phyloP scores from a whole-genome alignment of 2,888 invertebrate species.

The Eupithecia insigniata region DNA sequence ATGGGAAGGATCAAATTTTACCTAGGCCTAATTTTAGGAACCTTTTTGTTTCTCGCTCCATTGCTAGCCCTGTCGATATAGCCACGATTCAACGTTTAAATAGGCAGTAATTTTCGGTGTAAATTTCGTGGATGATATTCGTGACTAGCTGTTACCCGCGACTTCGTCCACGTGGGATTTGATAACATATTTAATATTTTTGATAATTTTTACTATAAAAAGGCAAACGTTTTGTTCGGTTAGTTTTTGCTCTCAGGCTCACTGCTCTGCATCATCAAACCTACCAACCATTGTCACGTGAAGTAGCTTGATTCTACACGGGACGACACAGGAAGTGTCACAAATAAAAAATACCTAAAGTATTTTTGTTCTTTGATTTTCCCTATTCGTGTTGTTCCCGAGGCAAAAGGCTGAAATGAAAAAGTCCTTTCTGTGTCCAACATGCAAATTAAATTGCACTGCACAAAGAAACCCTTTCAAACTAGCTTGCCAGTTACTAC shows the following conservation, averaged over 20 bases:
- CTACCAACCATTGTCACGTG: neutral
- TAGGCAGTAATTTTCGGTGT: neutral
- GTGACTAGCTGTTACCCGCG: no score
- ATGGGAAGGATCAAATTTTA: conserved; percentile 13
- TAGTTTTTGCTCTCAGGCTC: no score
- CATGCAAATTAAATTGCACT: neutral
- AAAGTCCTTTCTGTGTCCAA: neutral
- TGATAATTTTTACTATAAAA: no score
- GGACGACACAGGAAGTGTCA: neutral
- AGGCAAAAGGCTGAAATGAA: neutral
- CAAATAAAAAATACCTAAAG: neutral
- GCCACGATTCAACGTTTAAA: neutral
- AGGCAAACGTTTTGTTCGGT: no score
- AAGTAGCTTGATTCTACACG: neutral
- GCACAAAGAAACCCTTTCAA: neutral
- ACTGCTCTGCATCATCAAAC: no score
- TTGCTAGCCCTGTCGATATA: neutral
- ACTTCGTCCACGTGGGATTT: no score
- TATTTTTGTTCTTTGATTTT: neutral
- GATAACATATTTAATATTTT: no score
- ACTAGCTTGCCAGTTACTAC: neutral
- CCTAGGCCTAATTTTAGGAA: conserved; percentile 6
- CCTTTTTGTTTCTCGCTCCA: conserved; percentile 19
- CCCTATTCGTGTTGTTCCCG: neutral
- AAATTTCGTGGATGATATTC: conserved; percentile 2